A percentile compares a stretch with the other conserved stretches of the same genome.
Evolutionary conservation across 2,797 vertebrate species (phyloP).

Genomic region (Smutsia gigantea): DNA sequence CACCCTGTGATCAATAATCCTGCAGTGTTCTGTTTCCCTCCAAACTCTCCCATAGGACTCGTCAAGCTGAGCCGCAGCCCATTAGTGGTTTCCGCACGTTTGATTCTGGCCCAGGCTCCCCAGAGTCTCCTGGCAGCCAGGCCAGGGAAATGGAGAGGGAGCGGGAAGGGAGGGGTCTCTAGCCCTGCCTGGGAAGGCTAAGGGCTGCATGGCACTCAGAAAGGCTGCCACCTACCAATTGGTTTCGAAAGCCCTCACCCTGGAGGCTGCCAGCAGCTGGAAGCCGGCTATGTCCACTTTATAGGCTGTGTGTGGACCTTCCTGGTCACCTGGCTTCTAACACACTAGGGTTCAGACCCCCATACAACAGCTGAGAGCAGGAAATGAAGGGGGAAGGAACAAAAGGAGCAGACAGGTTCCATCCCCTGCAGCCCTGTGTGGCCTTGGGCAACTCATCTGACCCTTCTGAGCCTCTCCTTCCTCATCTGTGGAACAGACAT

Average conservation of each 20-base stretch:
- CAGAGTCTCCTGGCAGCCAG: background rate
- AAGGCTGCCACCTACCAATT: background rate
- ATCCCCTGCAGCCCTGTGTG: background rate
- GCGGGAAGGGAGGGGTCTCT: background rate
- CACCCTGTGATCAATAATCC: constrained; percentile 47
- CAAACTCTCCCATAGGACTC: constrained; percentile 68
- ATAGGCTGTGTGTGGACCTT: background rate
- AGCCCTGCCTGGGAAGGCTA: background rate
- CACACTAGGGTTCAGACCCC: background rate
- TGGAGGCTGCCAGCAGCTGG: background rate
- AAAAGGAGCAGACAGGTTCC: background rate
- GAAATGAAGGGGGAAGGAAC: background rate
- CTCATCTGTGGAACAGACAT: background rate
- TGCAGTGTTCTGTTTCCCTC: constrained; percentile 47
- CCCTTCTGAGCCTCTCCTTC: background rate
- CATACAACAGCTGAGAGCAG: background rate
- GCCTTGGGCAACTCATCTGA: too few relatives aligned
- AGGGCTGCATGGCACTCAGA: background rate
- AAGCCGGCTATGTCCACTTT: background rate
- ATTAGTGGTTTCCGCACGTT: constrained; percentile 14
- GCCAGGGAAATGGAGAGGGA: background rate
- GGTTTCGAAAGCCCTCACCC: background rate
- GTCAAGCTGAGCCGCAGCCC: background rate
- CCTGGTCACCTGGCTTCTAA: background rate
- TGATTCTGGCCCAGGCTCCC: background rate